phyloP scores from a whole-genome alignment of 2,888 invertebrate species.

The Drosophila colorata region DNA sequence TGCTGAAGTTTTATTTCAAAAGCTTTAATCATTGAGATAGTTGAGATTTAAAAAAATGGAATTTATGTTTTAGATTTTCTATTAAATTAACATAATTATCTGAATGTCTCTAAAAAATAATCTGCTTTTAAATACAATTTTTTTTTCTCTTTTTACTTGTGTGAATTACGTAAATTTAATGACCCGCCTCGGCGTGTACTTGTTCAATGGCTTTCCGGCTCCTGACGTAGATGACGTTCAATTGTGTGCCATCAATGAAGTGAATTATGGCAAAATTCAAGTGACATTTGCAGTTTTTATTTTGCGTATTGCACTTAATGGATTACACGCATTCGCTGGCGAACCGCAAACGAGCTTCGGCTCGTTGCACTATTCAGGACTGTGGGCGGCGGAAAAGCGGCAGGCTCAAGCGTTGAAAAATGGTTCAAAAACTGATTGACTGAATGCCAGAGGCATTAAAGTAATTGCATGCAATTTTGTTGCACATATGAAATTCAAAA shows the following conservation, averaged over 20 bases:
- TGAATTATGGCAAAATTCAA: constrained; percentile 26
- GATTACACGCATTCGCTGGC: constrained; percentile 44
- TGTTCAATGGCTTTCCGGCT: not conserved
- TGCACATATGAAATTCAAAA: constrained; percentile 29
- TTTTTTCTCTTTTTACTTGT: constrained; percentile 2
- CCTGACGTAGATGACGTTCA: not conserved
- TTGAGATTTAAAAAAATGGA: no score
- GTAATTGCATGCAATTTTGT: constrained; percentile 74
- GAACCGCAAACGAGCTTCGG: constrained; percentile 54
- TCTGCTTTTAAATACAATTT: no score
- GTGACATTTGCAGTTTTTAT: constrained; percentile 5
- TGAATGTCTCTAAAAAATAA: no score
- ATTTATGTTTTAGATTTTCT: no score
- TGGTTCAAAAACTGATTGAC: constrained; percentile 25
- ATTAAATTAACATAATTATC: no score
- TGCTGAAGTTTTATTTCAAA: no score
- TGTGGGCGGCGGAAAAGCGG: not conserved
- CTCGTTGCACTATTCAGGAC: constrained; percentile 33
- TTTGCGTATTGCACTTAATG: constrained; percentile 39
- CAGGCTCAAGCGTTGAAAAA: not conserved
- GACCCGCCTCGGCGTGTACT: not conserved
- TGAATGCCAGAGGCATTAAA: constrained; percentile 53
- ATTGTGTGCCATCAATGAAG: constrained; percentile 19
- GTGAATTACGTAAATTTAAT: constrained; percentile 15
- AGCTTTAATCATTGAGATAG: no score